Percentiles rank a stretch among this genome's conserved stretches.
Conservation (phyloP, 2,113 vertebrate genomes). For the Percopsis transmontana region DNA sequence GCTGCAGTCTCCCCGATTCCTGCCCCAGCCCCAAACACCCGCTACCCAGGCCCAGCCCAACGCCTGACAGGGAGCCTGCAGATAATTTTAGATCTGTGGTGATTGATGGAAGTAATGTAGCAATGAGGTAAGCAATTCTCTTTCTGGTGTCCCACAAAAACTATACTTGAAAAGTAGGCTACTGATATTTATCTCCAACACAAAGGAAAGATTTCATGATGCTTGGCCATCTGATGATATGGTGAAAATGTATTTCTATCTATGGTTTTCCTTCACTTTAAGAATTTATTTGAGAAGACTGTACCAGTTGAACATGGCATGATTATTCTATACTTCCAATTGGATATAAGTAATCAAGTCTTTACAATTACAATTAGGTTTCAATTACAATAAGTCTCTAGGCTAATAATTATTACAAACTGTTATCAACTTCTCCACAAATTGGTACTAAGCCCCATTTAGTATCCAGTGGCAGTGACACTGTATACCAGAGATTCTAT, state of each 20-base stretch:
- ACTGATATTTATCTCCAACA: background rate
- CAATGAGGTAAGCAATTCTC: slow-evolving; percentile 85
- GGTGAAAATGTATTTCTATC: too few relatives aligned
- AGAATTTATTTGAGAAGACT: background rate
- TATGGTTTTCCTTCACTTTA: background rate
- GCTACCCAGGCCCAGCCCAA: slow-evolving; percentile 7
- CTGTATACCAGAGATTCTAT: background rate
- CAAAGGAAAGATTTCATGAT: background rate
- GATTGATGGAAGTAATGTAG: slow-evolving; percentile 92
- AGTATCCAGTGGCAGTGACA: background rate
- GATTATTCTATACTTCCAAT: too few relatives aligned
- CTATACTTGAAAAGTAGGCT: background rate
- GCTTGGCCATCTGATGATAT: too few relatives aligned
- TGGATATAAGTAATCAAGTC: too few relatives aligned
- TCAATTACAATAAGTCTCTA: too few relatives aligned
- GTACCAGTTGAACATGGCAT: too few relatives aligned
- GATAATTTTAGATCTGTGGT: slow-evolving; percentile 82
- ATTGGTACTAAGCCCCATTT: too few relatives aligned
- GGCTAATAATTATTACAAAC: too few relatives aligned
- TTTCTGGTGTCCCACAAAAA: background rate
- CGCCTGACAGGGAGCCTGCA: slow-evolving; percentile 18
- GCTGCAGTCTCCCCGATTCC: slow-evolving; percentile 54
- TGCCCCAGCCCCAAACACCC: background rate
- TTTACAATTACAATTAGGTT: too few relatives aligned
- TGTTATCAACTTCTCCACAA: too few relatives aligned